A percentile compares a stretch with the other conserved stretches of the same genome.
Conservation (phyloP, 2,113 vertebrate genomes). For the Pelecanus crispus region DNA sequence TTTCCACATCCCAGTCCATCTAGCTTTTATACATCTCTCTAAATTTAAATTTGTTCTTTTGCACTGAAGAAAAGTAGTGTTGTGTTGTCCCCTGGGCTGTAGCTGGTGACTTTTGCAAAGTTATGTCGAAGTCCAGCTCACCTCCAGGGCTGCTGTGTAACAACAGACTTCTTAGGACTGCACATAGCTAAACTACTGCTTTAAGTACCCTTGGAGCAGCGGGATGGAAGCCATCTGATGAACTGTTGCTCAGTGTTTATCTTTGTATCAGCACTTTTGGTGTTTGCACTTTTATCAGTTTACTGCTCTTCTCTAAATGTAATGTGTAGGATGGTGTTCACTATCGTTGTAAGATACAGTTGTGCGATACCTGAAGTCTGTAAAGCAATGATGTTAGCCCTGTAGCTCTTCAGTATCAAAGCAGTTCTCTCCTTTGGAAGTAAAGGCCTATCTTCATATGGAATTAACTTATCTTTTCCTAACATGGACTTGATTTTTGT, state of each 20-base stretch:
- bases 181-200: background rate
- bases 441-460: background rate
- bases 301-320: background rate
- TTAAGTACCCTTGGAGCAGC: background rate
- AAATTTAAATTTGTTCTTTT: background rate
- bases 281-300: background rate
- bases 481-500: background rate
- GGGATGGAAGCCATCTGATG: background rate
- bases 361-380: background rate
- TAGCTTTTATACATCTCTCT: background rate
- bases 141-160: background rate
- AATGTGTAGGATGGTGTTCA: background rate
- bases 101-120: background rate
- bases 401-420: background rate
- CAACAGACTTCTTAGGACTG: background rate
- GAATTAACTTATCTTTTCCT: background rate
- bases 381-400: background rate
- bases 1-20: background rate
- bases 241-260: background rate
- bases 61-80: background rate
- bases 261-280: background rate
- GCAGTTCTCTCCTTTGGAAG: background rate
- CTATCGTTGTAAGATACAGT: background rate
- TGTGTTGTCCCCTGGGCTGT: background rate
- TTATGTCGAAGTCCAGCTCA: background rate